Evolutionary conservation across 2,888 invertebrate species (phyloP).

Genomic region (Scaeva pyrastri): DNA sequence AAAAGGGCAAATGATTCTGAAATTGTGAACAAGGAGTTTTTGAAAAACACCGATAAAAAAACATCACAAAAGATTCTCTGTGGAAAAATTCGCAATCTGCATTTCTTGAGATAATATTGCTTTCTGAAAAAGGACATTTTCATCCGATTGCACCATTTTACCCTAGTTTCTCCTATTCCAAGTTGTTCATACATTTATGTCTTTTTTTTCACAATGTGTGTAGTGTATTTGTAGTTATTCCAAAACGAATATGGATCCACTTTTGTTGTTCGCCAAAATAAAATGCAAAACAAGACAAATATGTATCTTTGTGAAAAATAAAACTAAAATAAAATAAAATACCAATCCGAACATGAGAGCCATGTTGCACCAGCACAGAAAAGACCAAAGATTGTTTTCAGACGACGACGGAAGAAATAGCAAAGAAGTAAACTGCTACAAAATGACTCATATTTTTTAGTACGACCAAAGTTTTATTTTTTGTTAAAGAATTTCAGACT

Average conservation of each 20-base stretch:
- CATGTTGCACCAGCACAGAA: neutral
- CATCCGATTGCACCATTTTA: neutral
- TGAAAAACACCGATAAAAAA: too few species aligned
- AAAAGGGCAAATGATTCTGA: neutral
- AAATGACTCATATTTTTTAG: conserved; percentile 46
- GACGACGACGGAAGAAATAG: conserved; percentile 10
- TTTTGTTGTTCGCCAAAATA: conserved; percentile 41
- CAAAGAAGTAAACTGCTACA: conserved; percentile 21
- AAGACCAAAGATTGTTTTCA: neutral
- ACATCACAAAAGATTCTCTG: too few species aligned
- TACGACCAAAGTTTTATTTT: conserved; percentile 2
- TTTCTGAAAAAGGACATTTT: too few species aligned
- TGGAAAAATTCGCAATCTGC: too few species aligned
- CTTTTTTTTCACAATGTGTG: neutral
- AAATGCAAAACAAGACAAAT: conserved; percentile 54
- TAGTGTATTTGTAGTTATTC: conserved; percentile 9
- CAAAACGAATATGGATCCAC: conserved; percentile 40
- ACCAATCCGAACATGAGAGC: conserved; percentile 26
- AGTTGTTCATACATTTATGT: neutral
- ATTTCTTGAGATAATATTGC: too few species aligned
- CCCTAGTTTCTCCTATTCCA: neutral
- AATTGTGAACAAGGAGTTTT: neutral
- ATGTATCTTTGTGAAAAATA: conserved; percentile 29
- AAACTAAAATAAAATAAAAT: conserved; percentile 14
- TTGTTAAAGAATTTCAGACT: conserved; percentile 15